These are phyloP conservation scores for Pinctada fucata DNA, from an alignment of 2,888 invertebrate genomes.

Conservation along the genomic window DNA sequence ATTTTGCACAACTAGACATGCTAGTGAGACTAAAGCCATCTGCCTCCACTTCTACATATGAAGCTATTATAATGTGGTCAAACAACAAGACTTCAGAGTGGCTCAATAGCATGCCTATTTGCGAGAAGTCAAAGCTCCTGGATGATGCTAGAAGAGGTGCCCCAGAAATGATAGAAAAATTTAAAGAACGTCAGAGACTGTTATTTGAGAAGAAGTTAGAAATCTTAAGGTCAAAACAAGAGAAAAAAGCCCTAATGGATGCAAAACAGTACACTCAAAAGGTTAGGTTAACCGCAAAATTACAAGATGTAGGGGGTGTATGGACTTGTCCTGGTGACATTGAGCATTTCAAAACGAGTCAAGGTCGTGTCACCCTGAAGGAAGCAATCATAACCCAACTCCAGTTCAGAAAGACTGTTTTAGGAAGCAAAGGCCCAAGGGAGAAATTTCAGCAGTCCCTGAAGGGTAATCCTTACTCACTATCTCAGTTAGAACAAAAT, in stretches of 20 bases:
- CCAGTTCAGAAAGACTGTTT: no score
- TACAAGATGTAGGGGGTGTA: no score
- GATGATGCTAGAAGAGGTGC: slow-evolving; percentile 24
- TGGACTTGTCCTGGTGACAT: no score
- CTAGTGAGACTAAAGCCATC: slow-evolving; percentile 36
- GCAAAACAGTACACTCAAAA: no score
- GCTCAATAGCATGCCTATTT: slow-evolving; percentile 4
- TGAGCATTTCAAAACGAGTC: no score
- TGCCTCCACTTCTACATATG: slow-evolving; percentile 23
- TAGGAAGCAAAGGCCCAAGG: no score
- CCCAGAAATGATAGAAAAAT: slow-evolving; percentile 2
- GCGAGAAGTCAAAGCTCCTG: slow-evolving; percentile 12
- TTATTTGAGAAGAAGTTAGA: slow-evolving; percentile 7
- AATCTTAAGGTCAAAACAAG: neutral
- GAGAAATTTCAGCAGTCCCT: no score
- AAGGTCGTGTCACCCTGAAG: no score
- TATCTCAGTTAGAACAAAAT: no score
- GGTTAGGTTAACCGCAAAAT: no score
- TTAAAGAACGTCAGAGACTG: slow-evolving; percentile 15
- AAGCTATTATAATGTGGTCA: slow-evolving; percentile 39
- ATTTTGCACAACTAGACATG: slow-evolving; percentile 29
- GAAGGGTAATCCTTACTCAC: no score
- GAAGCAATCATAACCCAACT: no score
- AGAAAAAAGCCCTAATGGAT: slow-evolving; percentile 17
- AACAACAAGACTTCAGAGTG: slow-evolving; percentile 40